Evolutionary conservation across 2,888 invertebrate species (phyloP), one percentile per base, ranked within the genome.

Genomic region (Macrosoma leucophasiata): DNA sequence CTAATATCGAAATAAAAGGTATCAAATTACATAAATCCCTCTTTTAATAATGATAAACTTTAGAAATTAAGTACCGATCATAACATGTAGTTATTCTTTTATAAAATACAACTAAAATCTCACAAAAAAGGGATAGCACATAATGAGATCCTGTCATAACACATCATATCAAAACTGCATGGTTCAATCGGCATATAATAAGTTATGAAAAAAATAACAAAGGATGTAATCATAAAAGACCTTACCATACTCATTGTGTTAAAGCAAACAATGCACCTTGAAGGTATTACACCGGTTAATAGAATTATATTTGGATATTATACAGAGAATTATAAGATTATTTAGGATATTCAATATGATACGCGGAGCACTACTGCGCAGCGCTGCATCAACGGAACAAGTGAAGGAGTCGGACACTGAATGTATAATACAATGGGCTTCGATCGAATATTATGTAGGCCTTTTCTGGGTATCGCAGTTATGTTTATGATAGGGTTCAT

Each of bases 101-200:
- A 33, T 33, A 33, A 37, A 43, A 36, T 39, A 47, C 41, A 26
- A 14, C 35, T 33, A 30, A 43, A 29, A 47, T 43, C 50, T 32
- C 35, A 51, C 37, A 43, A 52, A 50, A 61, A 62, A 56, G 48
- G 62, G 50, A 62, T 58, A 52, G 48, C 49, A 52, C 43, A 68
- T 64, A 71, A 72, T 71, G 67, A 62, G 63, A 68, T 55, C 69
- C 66, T 84, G 85, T 79, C 84, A 79, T 65, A 84, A 81, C 74
- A 72, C 64, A 82, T 85, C 70, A 82, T 67, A 82, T 84, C 85
- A 85, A 84, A 84, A 79, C 71, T 77, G 66, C 62, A 78, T 38
- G 52, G 65, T 63, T 76, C 71, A 84, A 75, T 79, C 62, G n/a
- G n/a, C n/a, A n/a, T n/a, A n/a, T n/a, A 65, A 48, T 61, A 62